Evolutionary conservation across 2,888 invertebrate genomes (phyloP).

Genomic region (Philaethria dido): DNA sequence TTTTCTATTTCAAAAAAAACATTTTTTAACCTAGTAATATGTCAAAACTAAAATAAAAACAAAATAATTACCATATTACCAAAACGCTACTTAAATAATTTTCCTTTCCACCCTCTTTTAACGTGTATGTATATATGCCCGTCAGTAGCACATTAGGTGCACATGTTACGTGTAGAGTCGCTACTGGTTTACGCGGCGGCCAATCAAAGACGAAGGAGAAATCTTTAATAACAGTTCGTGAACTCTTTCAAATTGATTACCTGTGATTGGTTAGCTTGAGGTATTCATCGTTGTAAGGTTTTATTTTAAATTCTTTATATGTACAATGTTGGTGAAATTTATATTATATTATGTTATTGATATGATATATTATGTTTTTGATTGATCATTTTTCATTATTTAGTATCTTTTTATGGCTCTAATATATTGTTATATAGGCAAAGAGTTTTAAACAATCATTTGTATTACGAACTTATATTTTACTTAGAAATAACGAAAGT

Average conservation of each 20-base stretch:
- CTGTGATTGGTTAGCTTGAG: slow-evolving; percentile 40
- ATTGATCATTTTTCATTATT: background rate
- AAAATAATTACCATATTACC: background rate
- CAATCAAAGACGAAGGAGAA: slow-evolving; percentile 69
- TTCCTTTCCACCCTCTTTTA: slow-evolving; percentile 21
- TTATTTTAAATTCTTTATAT: slow-evolving; percentile 3
- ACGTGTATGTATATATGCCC: slow-evolving; percentile 31
- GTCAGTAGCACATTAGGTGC: slow-evolving; percentile 47
- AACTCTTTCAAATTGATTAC: slow-evolving; percentile 35
- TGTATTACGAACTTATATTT: no score
- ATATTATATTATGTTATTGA: background rate
- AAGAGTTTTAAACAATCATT: no score
- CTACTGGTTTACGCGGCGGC: slow-evolving; percentile 81
- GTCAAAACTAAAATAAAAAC: no score
- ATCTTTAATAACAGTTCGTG: slow-evolving; percentile 43
- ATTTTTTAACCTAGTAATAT: background rate
- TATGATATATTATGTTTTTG: background rate
- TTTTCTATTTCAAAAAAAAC: background rate
- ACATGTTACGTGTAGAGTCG: slow-evolving; percentile 56
- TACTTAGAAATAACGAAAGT: no score
- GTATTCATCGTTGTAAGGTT: slow-evolving; percentile 24
- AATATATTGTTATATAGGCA: background rate
- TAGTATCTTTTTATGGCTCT: background rate
- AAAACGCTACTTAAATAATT: background rate
- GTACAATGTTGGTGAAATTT: background rate